A percentile compares a stretch with the other conserved stretches of the same genome.
These are phyloP conservation scores for Prenolepis imparis DNA, from an alignment of 2,888 invertebrate species.

Conservation along the genomic window DNA sequence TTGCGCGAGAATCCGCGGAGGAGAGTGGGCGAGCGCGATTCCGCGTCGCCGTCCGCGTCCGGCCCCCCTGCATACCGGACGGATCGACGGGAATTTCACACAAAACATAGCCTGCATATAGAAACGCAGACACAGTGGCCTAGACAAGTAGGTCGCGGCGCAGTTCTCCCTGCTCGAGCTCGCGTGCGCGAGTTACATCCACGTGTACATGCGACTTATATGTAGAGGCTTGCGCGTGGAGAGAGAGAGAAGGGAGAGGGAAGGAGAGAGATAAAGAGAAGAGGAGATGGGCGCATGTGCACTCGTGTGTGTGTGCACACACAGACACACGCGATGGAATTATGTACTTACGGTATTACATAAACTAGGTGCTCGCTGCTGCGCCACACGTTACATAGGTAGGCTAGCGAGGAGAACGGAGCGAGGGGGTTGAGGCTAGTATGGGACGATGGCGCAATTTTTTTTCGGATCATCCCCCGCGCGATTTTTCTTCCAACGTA, in stretches of 20 bases:
- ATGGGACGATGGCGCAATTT: slow-evolving; percentile 39
- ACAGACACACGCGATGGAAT: slow-evolving; percentile 22
- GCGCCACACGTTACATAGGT: slow-evolving; percentile 70
- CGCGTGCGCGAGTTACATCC: slow-evolving; percentile 70
- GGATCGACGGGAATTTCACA: slow-evolving; percentile 70
- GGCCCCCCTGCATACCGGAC: background rate
- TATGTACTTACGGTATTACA: slow-evolving; percentile 77
- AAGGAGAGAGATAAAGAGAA: background rate
- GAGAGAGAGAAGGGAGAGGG: slow-evolving; percentile 6
- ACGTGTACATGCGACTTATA: slow-evolving; percentile 25
- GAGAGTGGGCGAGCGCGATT: slow-evolving; percentile 52
- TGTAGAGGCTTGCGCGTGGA: slow-evolving; percentile 15
- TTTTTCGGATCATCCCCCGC: slow-evolving; percentile 31
- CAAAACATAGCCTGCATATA: slow-evolving; percentile 78
- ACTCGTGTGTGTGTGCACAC: slow-evolving; percentile 42
- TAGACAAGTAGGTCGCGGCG: slow-evolving; percentile 86
- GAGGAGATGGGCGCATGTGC: background rate
- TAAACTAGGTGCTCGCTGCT: slow-evolving; percentile 78
- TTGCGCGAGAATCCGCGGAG: slow-evolving; percentile 37
- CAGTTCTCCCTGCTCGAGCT: slow-evolving; percentile 80
- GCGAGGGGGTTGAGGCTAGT: slow-evolving; percentile 43
- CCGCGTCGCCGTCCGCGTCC: slow-evolving; percentile 51
- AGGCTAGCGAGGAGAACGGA: slow-evolving; percentile 3
- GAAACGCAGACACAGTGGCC: slow-evolving; percentile 83
- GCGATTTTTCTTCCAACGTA: slow-evolving; percentile 54